phyloP scores from a whole-genome alignment of 2,888 invertebrate species.

The Stegophylla sp. region DNA sequence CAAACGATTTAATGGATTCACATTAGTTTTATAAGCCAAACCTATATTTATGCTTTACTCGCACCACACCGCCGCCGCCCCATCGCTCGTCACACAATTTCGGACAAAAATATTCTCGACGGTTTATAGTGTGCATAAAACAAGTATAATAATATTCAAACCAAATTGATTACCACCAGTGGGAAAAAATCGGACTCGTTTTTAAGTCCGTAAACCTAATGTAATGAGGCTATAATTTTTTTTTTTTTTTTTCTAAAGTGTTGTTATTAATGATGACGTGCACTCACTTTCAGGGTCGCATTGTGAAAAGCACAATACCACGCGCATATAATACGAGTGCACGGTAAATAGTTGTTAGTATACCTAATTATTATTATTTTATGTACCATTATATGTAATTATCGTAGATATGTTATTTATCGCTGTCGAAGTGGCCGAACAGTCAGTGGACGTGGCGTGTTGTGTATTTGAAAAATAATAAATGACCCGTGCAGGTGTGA shows the following conservation, averaged over 20 bases:
- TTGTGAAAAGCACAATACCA: background rate
- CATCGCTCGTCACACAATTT: background rate
- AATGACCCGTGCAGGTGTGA: background rate
- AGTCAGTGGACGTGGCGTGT: background rate
- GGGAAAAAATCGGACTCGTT: background rate
- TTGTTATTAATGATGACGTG: background rate
- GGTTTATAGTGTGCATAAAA: slow-evolving; percentile 25
- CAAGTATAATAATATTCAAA: slow-evolving; percentile 5
- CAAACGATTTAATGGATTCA: slow-evolving; percentile 33
- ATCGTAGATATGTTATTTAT: background rate
- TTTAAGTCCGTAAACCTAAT: background rate
- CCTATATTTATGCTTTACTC: slow-evolving; percentile 30
- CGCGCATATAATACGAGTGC: background rate
- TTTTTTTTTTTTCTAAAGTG: too few relatives aligned
- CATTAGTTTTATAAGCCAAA: slow-evolving; percentile 36
- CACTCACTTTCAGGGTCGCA: background rate
- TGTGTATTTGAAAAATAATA: background rate
- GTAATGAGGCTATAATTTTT: background rate
- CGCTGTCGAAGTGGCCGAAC: background rate
- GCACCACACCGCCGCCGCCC: background rate
- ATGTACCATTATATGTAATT: background rate
- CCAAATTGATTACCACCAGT: background rate
- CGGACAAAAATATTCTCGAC: background rate
- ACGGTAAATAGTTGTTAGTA: too few relatives aligned
- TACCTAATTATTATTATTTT: background rate